Evolutionary conservation across 2,113 vertebrate species (phyloP).

Genomic region (Coreoperca whiteheadi): DNA sequence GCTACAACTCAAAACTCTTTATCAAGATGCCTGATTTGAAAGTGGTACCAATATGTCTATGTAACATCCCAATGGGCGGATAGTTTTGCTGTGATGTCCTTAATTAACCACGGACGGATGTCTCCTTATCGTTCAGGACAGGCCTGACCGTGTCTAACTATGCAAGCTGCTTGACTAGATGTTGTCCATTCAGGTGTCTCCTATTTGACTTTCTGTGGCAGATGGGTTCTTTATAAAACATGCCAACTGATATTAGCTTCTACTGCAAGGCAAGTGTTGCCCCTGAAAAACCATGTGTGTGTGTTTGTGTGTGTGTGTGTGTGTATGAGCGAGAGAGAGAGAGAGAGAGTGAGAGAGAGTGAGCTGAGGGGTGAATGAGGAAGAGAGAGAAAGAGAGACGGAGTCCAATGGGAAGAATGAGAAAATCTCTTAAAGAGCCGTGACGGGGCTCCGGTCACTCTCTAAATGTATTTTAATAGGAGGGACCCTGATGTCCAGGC

Average conservation of each 20-base stretch:
- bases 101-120: conserved; percentile 26
- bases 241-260: conserved; percentile 92
- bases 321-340: neutral
- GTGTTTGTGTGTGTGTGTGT: conserved; percentile 19
- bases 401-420: conserved; percentile 85
- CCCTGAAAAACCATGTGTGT: conserved; percentile 79
- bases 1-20: neutral
- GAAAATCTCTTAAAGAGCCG: conserved; percentile 93
- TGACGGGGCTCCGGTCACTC: conserved; percentile 87
- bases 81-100: neutral
- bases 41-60: neutral
- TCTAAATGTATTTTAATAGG: conserved; percentile 95
- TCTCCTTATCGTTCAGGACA: conserved; percentile 50
- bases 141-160: conserved; percentile 61
- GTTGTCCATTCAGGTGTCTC: conserved; percentile 75
- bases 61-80: neutral
- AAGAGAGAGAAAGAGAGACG: conserved; percentile 24
- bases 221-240: conserved; percentile 90
- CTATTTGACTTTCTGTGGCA: conserved; percentile 86
- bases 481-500: conserved; percentile 85
- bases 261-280: conserved; percentile 89
- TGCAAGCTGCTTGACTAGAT: conserved; percentile 60
- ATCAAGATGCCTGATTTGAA: neutral
- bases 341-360: no score
- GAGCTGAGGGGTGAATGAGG: neutral